Base-by-base conservation (phyloP, 2,797 vertebrate species). In the Myiotriccus ornatus region DNA sequence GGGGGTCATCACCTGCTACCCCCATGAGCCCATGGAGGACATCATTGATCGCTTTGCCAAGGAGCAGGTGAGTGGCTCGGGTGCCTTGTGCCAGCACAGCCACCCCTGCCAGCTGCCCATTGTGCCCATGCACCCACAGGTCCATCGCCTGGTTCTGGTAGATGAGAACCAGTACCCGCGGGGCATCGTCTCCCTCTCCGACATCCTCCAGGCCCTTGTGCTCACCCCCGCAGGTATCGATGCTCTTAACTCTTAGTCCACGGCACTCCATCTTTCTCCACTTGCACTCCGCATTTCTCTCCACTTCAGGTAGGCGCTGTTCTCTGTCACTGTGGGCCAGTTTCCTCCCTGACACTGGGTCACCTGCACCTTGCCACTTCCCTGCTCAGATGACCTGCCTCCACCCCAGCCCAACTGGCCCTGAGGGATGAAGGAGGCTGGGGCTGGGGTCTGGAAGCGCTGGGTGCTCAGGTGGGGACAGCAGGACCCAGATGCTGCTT, bases 171-270 rank as follows among this genome's bases (percentile, higher is more conserved):
- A 96, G 65, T 97, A 98, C 87, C 99, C 99, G 6, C 98, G 97
- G 95, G 99, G 99, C 25, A 99, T 99, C 64, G 94, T 99, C 89
- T 99, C 99, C 49, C 98, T 99, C 49, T 99, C 99, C 2, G 99
- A 99, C 97, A 98, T 99, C 84, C 99, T 99, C 20, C 99, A 99
- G 97, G 98, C 99, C 2, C 97, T 99, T 94, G 98, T 99, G 84
- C 98, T 99, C 97, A 98, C 98, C 92, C 99, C 99, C 2, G 99
- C 99, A 97, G 99, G 99, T 98, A 99, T 99, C 80, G 98, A 99
- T 62, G 99, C 99, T 91, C 98, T 99, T 96, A 97, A 98, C 96
- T 98, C 98, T 98, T 99, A 98, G 70, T 87, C 60, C n/a, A 37
- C 81, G 96, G 84, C 13, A 96, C 96, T 92, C 89, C 95, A 4